Base-by-base conservation (phyloP, 2,888 invertebrate genomes). In the Lumbricus terrestris region DNA sequence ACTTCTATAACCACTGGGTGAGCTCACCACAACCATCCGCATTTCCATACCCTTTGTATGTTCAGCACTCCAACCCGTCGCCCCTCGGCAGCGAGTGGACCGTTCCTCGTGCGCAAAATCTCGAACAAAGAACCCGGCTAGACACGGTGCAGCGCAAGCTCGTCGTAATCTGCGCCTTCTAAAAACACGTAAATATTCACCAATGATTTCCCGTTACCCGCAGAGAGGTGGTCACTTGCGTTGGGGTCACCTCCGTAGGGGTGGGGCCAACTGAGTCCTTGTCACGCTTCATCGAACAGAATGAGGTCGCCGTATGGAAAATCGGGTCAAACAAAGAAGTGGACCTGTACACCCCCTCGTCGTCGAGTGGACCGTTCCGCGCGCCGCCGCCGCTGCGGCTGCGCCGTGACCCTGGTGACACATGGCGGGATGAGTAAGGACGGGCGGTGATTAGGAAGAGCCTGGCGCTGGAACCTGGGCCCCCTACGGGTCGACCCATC, bases 401-500 rank as follows among this genome's bases (percentile, higher is more conserved):
- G 85, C 85, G 85, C 85, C 34, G 20, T 37, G 85, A 85, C 85
- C 85, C 85, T 85, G 85, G 85, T 85, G 85, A 85, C 85, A 85
- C 85, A 37, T 35, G 85, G 85, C 85, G 34, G 85, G 85, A 85
- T 85, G 85, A 85, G 85, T 85, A 85, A 85, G 85, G 85, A 85
- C 15, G 85, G 37, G 35, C 85, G 85, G 37, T 85, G 85, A 85
- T 85, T 85, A 23, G 34, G 34, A 34, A 34, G 83, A 34, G 85
- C n/a, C 35, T 34, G 85, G 34, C 85, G 69, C n/a, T 69, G 29
- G 69, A n/a, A 69, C 29, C 69, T n/a, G 69, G 29, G 69, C 69
- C 29, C 69, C 47, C 47, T 47, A 47, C 20, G 0, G 23, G 47
- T 47, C 47, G 20, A 69, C 29, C n/a, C 69, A 69, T 69, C 69